phyloP scores from a whole-genome alignment of 2,113 vertebrate species.

The Erinaceus europaeus region DNA sequence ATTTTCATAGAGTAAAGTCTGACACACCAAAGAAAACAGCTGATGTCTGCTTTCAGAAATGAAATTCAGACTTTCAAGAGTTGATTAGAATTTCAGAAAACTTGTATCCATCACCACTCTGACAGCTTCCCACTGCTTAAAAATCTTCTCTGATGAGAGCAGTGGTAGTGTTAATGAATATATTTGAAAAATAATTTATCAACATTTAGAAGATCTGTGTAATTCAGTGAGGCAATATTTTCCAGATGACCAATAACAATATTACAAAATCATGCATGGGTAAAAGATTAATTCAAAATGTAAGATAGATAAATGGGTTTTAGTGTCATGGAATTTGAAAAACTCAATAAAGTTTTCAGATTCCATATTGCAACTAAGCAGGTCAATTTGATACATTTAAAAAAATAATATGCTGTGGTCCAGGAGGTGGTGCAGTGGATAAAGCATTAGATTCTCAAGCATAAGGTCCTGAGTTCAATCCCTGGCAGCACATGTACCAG shows the following conservation, averaged over 20 bases:
- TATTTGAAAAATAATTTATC: background rate
- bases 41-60: background rate
- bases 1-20: background rate
- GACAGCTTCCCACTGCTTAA: background rate
- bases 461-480: no score
- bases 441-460: no score
- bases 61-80: constrained; percentile 13
- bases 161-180: background rate
- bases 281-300: background rate
- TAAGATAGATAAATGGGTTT: background rate
- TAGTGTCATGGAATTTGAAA: constrained; percentile 2
- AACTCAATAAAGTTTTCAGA: background rate
- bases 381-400: background rate
- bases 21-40: background rate
- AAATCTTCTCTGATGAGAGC: background rate
- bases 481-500: no score
- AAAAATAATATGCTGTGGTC: background rate
- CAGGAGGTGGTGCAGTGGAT: no score
- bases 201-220: background rate
- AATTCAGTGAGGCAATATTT: background rate
- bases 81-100: constrained; percentile 25
- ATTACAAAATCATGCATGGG: background rate
- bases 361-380: background rate
- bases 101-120: background rate
- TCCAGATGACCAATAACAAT: background rate